Evolutionary conservation across 2,888 invertebrate species (phyloP).

Genomic region (Lepidocyrtoides sp.): DNA sequence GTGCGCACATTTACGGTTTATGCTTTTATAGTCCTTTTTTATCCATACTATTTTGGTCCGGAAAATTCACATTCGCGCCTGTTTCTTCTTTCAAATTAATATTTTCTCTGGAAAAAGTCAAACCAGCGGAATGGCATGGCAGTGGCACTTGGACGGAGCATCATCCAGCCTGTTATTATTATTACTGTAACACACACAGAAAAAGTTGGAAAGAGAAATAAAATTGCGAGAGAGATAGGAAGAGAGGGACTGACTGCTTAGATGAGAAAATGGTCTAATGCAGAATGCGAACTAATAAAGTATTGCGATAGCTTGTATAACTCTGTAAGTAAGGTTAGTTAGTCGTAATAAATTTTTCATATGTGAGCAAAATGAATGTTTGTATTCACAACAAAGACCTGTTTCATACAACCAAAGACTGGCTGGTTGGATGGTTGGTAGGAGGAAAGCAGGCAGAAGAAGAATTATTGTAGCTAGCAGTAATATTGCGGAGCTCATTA

Average conservation of each 20-base stretch:
- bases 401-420: conserved; percentile 33
- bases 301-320: conserved; percentile 11
- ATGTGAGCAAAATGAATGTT: conserved; percentile 58
- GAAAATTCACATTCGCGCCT: background rate
- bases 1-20: too few relatives aligned
- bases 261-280: conserved; percentile 1
- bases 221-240: conserved; percentile 23
- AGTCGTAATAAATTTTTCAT: conserved; percentile 65
- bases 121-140: background rate
- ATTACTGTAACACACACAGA: background rate
- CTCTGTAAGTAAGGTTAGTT: conserved; percentile 36
- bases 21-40: too few relatives aligned
- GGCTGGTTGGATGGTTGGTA: background rate
- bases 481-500: conserved; percentile 61
- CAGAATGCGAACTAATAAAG: conserved; percentile 21
- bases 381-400: conserved; percentile 54
- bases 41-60: too few relatives aligned
- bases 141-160: background rate
- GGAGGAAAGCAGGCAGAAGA: background rate
- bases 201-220: background rate
- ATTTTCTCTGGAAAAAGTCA: background rate
- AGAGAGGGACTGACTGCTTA: background rate
- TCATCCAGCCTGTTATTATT: conserved; percentile 9
- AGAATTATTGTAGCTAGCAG: background rate
- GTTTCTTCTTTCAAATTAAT: background rate